phyloP scores from a whole-genome alignment of 2,888 invertebrate species.

The Rutpela maculata region DNA sequence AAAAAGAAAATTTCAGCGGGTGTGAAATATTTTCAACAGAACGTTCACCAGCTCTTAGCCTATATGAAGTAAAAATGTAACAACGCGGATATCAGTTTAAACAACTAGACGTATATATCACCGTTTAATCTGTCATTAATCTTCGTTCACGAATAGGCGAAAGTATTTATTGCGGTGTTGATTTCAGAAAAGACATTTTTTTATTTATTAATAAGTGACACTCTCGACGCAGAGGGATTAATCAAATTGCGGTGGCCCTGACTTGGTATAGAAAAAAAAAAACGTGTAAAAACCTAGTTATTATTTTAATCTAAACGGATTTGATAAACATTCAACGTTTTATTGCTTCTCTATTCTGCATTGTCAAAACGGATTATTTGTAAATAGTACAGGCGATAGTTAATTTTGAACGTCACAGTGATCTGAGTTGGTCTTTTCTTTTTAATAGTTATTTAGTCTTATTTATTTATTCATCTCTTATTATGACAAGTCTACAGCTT shows the following conservation, averaged over 20 bases:
- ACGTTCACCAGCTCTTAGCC: no score
- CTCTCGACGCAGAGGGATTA: not conserved
- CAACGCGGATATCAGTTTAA: no score
- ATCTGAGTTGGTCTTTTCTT: no score
- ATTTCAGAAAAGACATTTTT: not conserved
- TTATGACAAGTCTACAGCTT: no score
- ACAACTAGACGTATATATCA: not conserved
- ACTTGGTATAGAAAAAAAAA: no score
- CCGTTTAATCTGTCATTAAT: not conserved
- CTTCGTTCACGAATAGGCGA: not conserved
- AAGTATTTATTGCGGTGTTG: not conserved
- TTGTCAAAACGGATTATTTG: not conserved
- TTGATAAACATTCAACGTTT: not conserved
- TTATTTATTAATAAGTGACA: not conserved
- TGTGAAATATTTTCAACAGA: no score
- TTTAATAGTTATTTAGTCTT: no score
- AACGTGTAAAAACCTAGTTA: not conserved
- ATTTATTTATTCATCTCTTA: no score
- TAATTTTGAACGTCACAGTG: no score
- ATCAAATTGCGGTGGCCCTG: not conserved
- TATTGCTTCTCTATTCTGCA: not conserved
- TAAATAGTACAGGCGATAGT: no score
- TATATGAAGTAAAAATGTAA: no score
- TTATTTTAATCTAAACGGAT: not conserved
- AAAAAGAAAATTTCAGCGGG: no score